Evolutionary conservation across 2,113 vertebrate genomes (phyloP).

Genomic region (Saimiri boliviensis): DNA sequence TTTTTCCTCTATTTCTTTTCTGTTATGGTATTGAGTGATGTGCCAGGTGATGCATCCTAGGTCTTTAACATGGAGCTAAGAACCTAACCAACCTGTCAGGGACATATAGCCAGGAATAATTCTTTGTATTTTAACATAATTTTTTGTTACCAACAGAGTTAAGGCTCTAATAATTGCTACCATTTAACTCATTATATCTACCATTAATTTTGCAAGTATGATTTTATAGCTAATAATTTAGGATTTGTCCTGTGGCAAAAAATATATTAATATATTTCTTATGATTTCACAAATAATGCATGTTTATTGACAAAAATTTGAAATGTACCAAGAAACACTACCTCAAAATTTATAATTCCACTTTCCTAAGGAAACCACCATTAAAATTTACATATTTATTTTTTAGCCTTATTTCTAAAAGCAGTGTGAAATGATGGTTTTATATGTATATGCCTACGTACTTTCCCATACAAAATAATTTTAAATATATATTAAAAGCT

Average conservation of each 20-base stretch:
- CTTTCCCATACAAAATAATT: neutral
- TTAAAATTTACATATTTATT: conserved; percentile 3
- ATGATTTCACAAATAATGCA: neutral
- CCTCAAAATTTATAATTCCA: neutral
- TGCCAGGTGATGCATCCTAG: neutral
- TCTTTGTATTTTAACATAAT: neutral
- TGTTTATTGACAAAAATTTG: neutral
- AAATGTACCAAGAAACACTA: neutral
- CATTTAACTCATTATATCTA: neutral
- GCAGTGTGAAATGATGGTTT: neutral
- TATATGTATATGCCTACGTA: neutral
- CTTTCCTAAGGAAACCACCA: neutral
- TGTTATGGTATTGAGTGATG: neutral
- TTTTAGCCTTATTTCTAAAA: neutral
- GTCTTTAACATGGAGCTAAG: neutral
- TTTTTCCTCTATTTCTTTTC: neutral
- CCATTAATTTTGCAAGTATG: neutral
- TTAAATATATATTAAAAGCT: neutral
- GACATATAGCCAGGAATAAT: neutral
- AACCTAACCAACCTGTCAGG: neutral
- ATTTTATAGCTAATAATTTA: neutral
- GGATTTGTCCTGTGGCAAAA: neutral
- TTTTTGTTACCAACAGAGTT: neutral
- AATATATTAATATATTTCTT: neutral
- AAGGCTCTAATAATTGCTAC: neutral